These are phyloP conservation scores for Herpetotheres cachinnans DNA, from an alignment of 2,113 vertebrate genomes.

Conservation along the genomic window DNA sequence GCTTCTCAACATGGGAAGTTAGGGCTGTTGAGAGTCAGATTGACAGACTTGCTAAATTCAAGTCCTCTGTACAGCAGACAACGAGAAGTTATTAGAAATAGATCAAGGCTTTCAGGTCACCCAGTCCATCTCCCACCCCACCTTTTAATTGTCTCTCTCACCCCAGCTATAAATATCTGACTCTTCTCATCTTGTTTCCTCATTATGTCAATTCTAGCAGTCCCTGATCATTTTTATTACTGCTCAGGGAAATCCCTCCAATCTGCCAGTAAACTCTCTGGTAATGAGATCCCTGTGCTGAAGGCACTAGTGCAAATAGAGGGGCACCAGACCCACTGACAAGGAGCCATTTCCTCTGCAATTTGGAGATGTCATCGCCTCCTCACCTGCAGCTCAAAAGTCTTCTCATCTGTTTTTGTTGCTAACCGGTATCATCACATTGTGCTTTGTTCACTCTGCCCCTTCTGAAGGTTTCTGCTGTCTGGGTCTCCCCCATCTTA, in stretches of 20 bases:
- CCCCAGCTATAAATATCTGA: constrained; percentile 59
- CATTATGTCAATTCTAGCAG: constrained; percentile 66
- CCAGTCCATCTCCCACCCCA: constrained; percentile 29
- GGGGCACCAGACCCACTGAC: neutral
- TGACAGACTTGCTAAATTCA: constrained; percentile 39
- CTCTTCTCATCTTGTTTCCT: constrained; percentile 60
- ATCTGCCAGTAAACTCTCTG: constrained; percentile 43
- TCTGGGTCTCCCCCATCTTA: neutral
- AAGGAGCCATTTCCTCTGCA: neutral
- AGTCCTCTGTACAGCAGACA: neutral
- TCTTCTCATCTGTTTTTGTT: neutral
- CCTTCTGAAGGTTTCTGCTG: neutral
- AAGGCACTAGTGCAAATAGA: constrained; percentile 20
- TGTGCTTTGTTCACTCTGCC: neutral
- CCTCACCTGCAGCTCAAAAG: neutral
- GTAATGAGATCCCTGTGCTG: constrained; percentile 59
- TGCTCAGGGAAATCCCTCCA: constrained; percentile 54
- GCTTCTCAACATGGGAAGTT: constrained; percentile 1
- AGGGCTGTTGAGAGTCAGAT: constrained; percentile 17
- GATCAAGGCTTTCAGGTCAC: constrained; percentile 48
- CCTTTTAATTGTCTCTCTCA: constrained; percentile 64
- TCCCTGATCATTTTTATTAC: constrained; percentile 68
- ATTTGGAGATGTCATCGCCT: neutral
- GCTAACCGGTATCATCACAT: neutral
- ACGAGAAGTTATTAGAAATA: constrained; percentile 31